phyloP scores from a whole-genome alignment of 2,797 vertebrate species.

The Coccyzus lansbergi region DNA sequence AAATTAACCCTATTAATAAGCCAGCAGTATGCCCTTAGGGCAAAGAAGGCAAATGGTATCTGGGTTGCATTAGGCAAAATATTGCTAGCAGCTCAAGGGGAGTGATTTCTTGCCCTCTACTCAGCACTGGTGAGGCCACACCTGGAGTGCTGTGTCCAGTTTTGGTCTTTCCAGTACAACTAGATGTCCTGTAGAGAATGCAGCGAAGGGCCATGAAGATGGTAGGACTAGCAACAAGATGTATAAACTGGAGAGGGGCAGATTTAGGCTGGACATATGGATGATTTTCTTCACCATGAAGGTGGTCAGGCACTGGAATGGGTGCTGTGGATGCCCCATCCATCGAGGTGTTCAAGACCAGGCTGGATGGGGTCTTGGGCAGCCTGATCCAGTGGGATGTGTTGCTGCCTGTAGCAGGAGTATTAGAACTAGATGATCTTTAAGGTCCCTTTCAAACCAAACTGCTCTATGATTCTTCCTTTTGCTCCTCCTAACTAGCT shows the following conservation, averaged over 20 bases:
- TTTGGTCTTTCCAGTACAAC: background rate
- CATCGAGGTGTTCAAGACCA: no score
- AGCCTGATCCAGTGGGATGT: background rate
- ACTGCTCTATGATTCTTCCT: background rate
- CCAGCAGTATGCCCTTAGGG: background rate
- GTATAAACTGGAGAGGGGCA: no score
- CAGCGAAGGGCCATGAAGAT: background rate
- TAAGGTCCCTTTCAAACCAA: background rate
- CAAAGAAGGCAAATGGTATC: background rate
- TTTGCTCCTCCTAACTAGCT: background rate
- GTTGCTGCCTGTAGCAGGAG: background rate
- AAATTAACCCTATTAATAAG: background rate
- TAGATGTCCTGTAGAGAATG: background rate
- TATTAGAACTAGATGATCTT: background rate
- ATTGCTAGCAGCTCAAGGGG: background rate
- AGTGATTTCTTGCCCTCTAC: background rate
- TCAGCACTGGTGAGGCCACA: background rate
- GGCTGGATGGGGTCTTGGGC: no score
- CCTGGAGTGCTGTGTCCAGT: background rate
- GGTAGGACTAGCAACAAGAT: no score
- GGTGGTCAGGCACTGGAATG: no score
- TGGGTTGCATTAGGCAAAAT: background rate
- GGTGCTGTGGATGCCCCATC: no score
- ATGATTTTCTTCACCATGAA: no score
- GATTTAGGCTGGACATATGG: no score